Evolutionary conservation across 30 jellyfish, hydroid and myxozoan genomes (phyloP).

Genomic region (Clytia hemisphaerica): DNA sequence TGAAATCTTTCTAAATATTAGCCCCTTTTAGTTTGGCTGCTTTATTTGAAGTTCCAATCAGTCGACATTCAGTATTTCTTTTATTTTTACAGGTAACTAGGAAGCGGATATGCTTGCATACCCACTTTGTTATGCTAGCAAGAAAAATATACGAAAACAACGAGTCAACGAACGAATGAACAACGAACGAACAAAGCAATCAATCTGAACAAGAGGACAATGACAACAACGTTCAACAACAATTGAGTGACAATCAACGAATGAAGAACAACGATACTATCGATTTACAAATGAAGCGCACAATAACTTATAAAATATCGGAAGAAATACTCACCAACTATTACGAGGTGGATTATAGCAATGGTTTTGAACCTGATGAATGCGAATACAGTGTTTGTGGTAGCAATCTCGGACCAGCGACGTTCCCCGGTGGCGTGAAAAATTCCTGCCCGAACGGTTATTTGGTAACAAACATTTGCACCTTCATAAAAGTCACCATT

Average conservation of each 20-base stretch:
- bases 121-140: slow-evolving; percentile 5
- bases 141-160: neutral
- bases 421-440: neutral
- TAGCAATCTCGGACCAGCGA: neutral
- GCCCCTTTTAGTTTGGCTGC: too few relatives aligned
- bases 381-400: neutral
- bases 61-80: too few relatives aligned
- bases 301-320: neutral
- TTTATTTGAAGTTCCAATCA: too few relatives aligned
- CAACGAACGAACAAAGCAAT: too few relatives aligned
- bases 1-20: too few relatives aligned
- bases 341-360: neutral
- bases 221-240: neutral
- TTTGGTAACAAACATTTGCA: neutral
- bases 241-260: neutral
- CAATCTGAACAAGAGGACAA: neutral
- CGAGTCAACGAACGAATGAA: too few relatives aligned
- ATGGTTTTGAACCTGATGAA: neutral
- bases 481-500: neutral
- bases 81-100: slow-evolving; percentile 3
- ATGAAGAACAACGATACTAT: neutral
- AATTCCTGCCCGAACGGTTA: neutral
- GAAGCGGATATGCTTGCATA: slow-evolving; percentile 1
- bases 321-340: neutral
- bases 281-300: neutral